phyloP scores from a whole-genome alignment of 2,797 vertebrate species.

The Myotis planiceps region DNA sequence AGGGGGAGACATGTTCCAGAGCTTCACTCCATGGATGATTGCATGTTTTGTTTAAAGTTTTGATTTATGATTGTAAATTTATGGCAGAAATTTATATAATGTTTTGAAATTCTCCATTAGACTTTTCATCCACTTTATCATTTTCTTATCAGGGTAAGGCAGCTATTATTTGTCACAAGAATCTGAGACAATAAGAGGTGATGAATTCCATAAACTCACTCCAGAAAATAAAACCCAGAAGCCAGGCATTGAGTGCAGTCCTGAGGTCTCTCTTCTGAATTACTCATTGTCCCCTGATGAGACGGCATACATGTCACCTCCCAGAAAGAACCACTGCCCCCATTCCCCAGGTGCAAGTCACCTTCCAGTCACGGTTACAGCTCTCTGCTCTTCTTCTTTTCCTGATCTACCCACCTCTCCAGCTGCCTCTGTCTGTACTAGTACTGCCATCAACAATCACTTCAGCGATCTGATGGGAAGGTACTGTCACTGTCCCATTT shows the following conservation, averaged over 20 bases:
- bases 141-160: constrained; percentile 7
- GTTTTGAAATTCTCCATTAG: background rate
- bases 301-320: rapidly evolving
- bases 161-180: constrained; percentile 16
- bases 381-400: background rate
- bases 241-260: background rate
- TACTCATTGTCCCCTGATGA: background rate
- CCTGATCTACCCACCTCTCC: rapidly evolving
- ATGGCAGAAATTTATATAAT: background rate
- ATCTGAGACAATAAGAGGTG: background rate
- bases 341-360: rapidly evolving
- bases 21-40: rapidly evolving
- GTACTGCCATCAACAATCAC: rapidly evolving
- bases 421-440: background rate
- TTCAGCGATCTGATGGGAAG: rapidly evolving
- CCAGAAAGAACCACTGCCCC: background rate
- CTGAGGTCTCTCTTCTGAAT: background rate
- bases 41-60: background rate
- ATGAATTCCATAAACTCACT: background rate
- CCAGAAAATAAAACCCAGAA: background rate
- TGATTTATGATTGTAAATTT: background rate
- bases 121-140: background rate
- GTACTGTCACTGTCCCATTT: rapidly evolving
- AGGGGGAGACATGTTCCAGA: rapidly evolving
- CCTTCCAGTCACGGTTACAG: rapidly evolving